phyloP scores from a whole-genome alignment of 2,113 vertebrate genomes.

The Acinonyx jubatus region DNA sequence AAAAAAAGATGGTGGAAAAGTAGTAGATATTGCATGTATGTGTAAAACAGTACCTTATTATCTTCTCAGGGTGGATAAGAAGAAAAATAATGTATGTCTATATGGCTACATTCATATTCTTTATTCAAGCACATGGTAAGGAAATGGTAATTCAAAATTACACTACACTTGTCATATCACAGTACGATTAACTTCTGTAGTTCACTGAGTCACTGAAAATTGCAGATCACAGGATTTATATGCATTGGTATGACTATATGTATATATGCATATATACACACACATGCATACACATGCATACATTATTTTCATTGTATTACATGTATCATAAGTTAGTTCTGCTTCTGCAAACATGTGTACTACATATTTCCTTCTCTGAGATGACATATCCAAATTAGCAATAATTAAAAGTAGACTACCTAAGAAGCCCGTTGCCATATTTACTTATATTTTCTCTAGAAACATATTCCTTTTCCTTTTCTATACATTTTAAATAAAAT shows the following conservation, averaged over 20 bases:
- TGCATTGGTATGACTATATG: background rate
- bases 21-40: background rate
- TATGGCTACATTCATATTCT: background rate
- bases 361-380: background rate
- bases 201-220: background rate
- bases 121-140: slow-evolving; percentile 20
- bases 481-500: slow-evolving; percentile 17
- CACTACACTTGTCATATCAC: background rate
- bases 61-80: background rate
- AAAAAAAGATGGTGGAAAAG: background rate
- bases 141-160: slow-evolving; percentile 13
- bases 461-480: background rate
- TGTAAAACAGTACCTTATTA: background rate
- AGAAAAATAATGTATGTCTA: background rate
- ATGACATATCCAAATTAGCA: background rate
- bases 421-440: background rate
- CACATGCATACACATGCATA: background rate
- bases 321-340: background rate
- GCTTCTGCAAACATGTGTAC: background rate
- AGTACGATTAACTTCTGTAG: slow-evolving; percentile 19
- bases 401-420: slow-evolving; percentile 3
- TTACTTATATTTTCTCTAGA: slow-evolving; percentile 30
- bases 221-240: background rate
- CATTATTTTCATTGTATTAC: background rate
- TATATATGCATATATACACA: background rate